Percentiles rank a stretch among this genome's conserved stretches.
Evolutionary conservation across 2,113 vertebrate genomes (phyloP).

Genomic region (Istiophorus platypterus): DNA sequence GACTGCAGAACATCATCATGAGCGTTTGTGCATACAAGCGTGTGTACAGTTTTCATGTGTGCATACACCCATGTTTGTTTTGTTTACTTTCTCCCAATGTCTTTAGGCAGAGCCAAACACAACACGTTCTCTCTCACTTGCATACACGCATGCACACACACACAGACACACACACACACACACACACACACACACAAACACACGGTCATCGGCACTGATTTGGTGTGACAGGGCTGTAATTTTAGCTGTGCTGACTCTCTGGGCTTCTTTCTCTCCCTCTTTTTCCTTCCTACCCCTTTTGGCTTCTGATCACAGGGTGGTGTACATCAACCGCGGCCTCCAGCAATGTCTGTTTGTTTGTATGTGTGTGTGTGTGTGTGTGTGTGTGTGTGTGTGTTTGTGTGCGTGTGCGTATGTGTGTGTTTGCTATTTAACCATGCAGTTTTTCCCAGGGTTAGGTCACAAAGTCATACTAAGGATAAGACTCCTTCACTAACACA

Average conservation of each 20-base stretch:
- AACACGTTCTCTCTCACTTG: slow-evolving; percentile 55
- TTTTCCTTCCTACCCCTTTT: slow-evolving; percentile 56
- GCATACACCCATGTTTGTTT: slow-evolving; percentile 33
- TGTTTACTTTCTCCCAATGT: slow-evolving; percentile 62
- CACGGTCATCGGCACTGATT: slow-evolving; percentile 66
- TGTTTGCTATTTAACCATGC: slow-evolving; percentile 52
- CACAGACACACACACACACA: slow-evolving; percentile 9
- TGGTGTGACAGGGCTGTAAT: slow-evolving; percentile 77
- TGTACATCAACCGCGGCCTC: slow-evolving; percentile 62
- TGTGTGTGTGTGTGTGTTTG: slow-evolving; percentile 17
- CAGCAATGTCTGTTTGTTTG: slow-evolving; percentile 56
- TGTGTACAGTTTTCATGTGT: slow-evolving; percentile 18
- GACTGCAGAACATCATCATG: slow-evolving; percentile 35
- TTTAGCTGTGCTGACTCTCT: slow-evolving; percentile 77
- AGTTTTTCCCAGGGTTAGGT: slow-evolving; percentile 62
- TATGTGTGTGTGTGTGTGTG: slow-evolving; percentile 3
- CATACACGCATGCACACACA: slow-evolving; percentile 9
- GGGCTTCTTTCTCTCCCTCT: slow-evolving; percentile 44
- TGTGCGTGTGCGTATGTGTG: slow-evolving; percentile 16
- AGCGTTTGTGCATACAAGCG: neutral
- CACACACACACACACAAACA: slow-evolving; percentile 44
- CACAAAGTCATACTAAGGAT: slow-evolving; percentile 55
- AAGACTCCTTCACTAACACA: slow-evolving; percentile 54
- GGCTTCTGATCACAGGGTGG: slow-evolving; percentile 69
- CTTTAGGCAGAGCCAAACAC: slow-evolving; percentile 62